phyloP scores from a whole-genome alignment of 2,888 invertebrate species.

The Psylliodes chrysocephalus region DNA sequence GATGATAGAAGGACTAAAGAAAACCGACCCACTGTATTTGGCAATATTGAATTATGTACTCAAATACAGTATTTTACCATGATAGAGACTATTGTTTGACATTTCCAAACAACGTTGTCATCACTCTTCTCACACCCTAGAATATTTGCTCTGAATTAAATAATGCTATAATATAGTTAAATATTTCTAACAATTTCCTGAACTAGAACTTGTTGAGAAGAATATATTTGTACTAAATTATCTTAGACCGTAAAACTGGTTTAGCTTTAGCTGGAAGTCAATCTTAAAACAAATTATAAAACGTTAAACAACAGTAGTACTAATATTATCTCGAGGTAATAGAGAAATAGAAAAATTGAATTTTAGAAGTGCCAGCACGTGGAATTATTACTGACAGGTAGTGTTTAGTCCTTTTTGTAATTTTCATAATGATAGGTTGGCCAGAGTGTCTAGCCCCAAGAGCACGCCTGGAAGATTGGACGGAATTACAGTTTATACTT shows the following conservation, averaged over 20 bases:
- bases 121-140: too few relatives aligned
- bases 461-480: not conserved
- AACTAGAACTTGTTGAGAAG: too few relatives aligned
- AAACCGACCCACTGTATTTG: too few relatives aligned
- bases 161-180: too few relatives aligned
- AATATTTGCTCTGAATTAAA: too few relatives aligned
- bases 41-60: too few relatives aligned
- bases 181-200: too few relatives aligned
- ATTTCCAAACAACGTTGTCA: too few relatives aligned
- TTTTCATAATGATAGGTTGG: constrained; percentile 57
- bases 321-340: constrained; percentile 10
- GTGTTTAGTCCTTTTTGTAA: constrained; percentile 58
- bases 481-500: not conserved
- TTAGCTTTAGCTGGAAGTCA: constrained; percentile 5
- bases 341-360: constrained; percentile 25
- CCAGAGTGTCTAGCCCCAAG: constrained; percentile 5
- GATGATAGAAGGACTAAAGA: too few relatives aligned
- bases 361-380: constrained; percentile 31
- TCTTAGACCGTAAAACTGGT: not conserved
- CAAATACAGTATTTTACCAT: too few relatives aligned
- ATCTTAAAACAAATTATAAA: not conserved
- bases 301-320: constrained; percentile 19
- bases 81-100: too few relatives aligned
- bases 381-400: constrained; percentile 54
- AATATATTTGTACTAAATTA: too few relatives aligned